These are phyloP conservation scores for Agrenia bidenticulata DNA, from an alignment of 2,888 invertebrate species.

Conservation along the genomic window DNA sequence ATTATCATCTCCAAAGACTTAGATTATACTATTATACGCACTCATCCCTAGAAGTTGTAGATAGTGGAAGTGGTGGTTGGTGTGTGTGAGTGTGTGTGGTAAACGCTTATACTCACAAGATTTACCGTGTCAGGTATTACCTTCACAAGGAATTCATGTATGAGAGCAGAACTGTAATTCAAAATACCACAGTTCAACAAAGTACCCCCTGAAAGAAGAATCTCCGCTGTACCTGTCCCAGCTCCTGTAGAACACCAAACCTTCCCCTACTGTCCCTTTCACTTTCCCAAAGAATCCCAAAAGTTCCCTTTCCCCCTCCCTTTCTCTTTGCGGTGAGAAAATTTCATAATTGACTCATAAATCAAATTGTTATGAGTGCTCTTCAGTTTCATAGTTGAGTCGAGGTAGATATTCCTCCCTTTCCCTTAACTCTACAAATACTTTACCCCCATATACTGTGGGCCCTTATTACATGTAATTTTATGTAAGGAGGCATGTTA, in stretches of 20 bases:
- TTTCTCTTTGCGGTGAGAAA: constrained; percentile 51
- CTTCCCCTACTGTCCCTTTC: constrained; percentile 7
- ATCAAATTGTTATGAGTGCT: constrained; percentile 49
- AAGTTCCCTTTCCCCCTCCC: constrained; percentile 32
- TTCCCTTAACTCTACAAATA: constrained; percentile 10
- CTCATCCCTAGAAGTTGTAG: not conserved
- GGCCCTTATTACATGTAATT: constrained; percentile 5
- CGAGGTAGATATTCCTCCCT: constrained; percentile 18
- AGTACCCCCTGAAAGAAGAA: not conserved
- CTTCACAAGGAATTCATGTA: constrained; percentile 1
- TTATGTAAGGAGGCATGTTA: not conserved
- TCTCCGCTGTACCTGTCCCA: not conserved
- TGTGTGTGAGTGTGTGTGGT: not conserved
- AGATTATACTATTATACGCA: too few relatives aligned
- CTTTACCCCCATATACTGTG: constrained; percentile 1
- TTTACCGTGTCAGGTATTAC: constrained; percentile 27
- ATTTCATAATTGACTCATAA: constrained; percentile 53
- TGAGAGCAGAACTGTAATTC: constrained; percentile 7
- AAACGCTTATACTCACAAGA: constrained; percentile 18
- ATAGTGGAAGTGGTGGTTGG: not conserved
- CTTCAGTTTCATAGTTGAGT: constrained; percentile 36
- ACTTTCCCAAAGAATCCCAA: constrained; percentile 13
- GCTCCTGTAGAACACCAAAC: not conserved
- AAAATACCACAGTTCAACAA: not conserved
- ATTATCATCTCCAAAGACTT: too few relatives aligned